A percentile compares a stretch with the other conserved stretches of the same genome.
Evolutionary conservation across 2,113 vertebrate genomes (phyloP).

Genomic region (Polyodon spathula): DNA sequence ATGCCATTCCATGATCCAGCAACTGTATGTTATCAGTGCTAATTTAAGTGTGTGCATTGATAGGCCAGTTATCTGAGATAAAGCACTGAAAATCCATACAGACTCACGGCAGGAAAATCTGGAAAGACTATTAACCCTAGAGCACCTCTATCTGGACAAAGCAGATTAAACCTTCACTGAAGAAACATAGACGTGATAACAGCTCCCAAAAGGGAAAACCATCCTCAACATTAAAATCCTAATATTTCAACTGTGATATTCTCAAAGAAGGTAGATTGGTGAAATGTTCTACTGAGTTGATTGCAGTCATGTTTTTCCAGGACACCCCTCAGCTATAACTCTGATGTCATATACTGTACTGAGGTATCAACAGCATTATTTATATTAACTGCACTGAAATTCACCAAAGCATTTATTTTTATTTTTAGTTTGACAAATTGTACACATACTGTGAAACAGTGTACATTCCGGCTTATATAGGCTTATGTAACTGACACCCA

Average conservation of each 20-base stretch:
- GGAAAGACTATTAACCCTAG: slow-evolving; percentile 1
- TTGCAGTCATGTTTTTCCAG: no score
- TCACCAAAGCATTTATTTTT: no score
- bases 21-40: slow-evolving; percentile 2
- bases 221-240: slow-evolving; percentile 9
- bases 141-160: slow-evolving; percentile 7
- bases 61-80: slow-evolving; percentile 16
- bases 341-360: no score
- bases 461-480: no score
- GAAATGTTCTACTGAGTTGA: no score
- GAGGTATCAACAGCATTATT: no score
- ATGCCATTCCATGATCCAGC: slow-evolving; percentile 13
- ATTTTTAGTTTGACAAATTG: no score
- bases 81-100: slow-evolving; percentile 20
- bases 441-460: no score
- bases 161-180: slow-evolving; percentile 15
- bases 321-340: no score
- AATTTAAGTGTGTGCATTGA: slow-evolving; percentile 15
- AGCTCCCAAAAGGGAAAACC: slow-evolving; percentile 11
- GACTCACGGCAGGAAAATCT: slow-evolving; percentile 10
- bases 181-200: slow-evolving; percentile 12
- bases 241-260: slow-evolving; percentile 7
- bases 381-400: no score
- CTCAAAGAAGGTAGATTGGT: no score
- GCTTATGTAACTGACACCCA: no score